phyloP scores from a whole-genome alignment of 1,140 invertebrate genomes.

The Drosophila mayri region DNA sequence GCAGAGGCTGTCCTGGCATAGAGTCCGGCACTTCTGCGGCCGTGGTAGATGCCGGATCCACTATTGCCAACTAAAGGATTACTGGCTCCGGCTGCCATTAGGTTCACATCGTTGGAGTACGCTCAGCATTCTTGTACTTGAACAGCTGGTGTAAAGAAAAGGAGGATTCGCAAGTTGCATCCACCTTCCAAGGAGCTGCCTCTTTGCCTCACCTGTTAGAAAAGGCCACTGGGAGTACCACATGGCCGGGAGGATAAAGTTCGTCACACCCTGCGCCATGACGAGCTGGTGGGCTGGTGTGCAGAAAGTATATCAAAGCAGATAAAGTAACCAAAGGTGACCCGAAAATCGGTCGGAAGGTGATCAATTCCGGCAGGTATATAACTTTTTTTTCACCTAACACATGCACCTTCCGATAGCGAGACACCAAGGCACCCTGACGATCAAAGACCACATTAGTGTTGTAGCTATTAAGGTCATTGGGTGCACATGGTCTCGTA shows the following conservation, averaged over 20 bases:
- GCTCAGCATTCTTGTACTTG: constrained; percentile 86
- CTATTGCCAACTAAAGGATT: constrained; percentile 70
- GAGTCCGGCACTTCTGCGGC: constrained; percentile 46
- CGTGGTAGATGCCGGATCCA: constrained; percentile 85
- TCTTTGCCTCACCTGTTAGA: constrained; percentile 86
- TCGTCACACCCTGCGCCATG: constrained; percentile 85
- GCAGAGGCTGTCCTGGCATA: constrained; percentile 59
- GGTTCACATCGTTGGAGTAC: constrained; percentile 85
- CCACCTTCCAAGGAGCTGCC: not conserved
- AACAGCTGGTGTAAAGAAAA: constrained; percentile 72
- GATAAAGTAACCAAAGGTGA: constrained; percentile 91
- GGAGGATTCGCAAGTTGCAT: not conserved
- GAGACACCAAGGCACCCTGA: constrained; percentile 86
- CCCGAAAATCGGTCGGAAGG: constrained; percentile 93
- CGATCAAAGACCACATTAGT: constrained; percentile 90
- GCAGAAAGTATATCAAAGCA: constrained; percentile 91
- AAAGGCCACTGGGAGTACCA: constrained; percentile 91
- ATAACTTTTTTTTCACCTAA: constrained; percentile 85
- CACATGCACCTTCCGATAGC: constrained; percentile 92
- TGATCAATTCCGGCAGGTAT: constrained; percentile 85
- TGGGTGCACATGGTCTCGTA: constrained; percentile 65
- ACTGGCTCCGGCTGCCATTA: constrained; percentile 85
- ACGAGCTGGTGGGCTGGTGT: constrained; percentile 85
- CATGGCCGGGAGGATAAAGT: constrained; percentile 90
- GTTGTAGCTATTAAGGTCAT: constrained; percentile 87